A percentile compares a stretch with the other conserved stretches of the same genome.
Evolutionary conservation across 2,113 vertebrate genomes (phyloP).

Genomic region (Tyrannus savana): DNA sequence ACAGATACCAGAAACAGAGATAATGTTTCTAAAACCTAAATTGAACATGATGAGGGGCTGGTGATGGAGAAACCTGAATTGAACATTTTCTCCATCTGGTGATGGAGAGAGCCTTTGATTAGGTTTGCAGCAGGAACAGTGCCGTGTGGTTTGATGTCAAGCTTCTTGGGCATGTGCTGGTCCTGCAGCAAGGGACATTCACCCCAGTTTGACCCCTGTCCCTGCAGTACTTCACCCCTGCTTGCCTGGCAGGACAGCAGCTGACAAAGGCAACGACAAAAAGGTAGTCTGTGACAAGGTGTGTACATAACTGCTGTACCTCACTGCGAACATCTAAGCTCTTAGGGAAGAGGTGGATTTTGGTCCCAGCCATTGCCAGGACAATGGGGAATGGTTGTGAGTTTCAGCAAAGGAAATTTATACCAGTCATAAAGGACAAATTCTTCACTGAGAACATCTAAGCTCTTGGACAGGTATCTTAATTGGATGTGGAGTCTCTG

Average conservation of each 20-base stretch:
- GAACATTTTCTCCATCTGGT: too few species aligned
- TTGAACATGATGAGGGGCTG: not conserved
- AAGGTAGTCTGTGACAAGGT: not conserved
- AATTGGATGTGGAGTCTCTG: not conserved
- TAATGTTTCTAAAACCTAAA: not conserved
- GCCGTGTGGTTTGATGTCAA: not conserved
- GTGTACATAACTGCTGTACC: not conserved
- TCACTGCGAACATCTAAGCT: too few species aligned
- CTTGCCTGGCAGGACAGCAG: not conserved
- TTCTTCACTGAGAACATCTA: not conserved
- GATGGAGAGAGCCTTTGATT: not conserved
- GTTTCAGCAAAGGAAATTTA: not conserved
- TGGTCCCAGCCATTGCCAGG: not conserved
- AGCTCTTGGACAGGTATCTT: not conserved
- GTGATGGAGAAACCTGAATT: too few species aligned
- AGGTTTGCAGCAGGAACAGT: not conserved
- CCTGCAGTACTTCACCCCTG: not conserved
- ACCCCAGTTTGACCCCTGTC: not conserved
- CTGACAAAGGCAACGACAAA: not conserved
- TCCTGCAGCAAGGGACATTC: not conserved
- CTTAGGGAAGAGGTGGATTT: not conserved
- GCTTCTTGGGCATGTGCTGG: not conserved
- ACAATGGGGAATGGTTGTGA: not conserved
- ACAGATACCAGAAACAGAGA: not conserved
- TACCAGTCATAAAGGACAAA: not conserved